A percentile compares a stretch with the other conserved stretches of the same genome.
Evolutionary conservation across 2,113 vertebrate genomes (phyloP).

Genomic region (Centropus bengalensis): DNA sequence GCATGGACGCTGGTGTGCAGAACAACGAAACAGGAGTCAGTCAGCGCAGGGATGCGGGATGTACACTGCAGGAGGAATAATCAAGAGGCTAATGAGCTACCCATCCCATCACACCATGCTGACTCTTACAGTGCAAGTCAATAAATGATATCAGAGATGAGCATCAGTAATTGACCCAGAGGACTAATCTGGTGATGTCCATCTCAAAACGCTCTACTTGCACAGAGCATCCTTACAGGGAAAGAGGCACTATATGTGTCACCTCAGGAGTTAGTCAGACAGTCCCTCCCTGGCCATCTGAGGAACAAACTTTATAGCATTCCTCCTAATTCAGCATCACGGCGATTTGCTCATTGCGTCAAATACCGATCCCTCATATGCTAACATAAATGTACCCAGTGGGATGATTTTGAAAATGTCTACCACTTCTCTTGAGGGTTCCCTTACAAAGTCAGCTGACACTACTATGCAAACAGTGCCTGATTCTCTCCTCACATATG

Average conservation of each 20-base stretch:
- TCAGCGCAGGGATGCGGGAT: background rate
- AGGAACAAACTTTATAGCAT: background rate
- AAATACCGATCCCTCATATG: background rate
- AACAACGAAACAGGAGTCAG: background rate
- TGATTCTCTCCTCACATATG: background rate
- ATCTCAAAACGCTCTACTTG: background rate
- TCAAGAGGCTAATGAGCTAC: background rate
- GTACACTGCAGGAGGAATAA: fast-evolving
- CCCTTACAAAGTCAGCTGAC: background rate
- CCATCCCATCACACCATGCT: background rate
- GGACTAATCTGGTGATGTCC: background rate
- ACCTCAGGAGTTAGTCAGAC: slow-evolving; percentile 36
- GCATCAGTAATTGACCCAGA: background rate
- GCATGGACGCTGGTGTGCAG: background rate
- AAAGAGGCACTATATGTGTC: background rate
- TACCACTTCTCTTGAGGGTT: background rate
- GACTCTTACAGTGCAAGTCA: background rate
- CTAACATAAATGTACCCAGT: background rate
- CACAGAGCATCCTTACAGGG: background rate
- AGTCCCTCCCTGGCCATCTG: background rate
- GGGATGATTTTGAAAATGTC: background rate
- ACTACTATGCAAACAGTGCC: background rate
- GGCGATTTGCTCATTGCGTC: background rate
- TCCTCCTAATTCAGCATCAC: background rate
- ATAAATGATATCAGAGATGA: background rate